Base-by-base conservation (phyloP, 2,888 invertebrate genomes). In the Tetragnatha montana region DNA sequence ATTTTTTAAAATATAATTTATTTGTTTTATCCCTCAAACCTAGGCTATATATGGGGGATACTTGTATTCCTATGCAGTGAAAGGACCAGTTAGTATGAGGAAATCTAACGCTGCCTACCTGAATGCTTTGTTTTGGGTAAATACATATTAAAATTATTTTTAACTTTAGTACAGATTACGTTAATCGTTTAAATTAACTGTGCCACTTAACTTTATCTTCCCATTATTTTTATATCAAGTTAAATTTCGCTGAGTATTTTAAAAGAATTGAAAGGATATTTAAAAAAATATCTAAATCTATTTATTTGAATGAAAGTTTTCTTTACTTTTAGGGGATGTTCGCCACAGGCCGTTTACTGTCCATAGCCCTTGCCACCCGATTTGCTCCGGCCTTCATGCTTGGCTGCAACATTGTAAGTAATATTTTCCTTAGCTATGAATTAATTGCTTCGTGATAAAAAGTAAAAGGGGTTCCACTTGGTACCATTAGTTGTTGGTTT, bases 41-140 rank as follows among this genome's bases (percentile, higher is more conserved):
- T 35, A 94, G 94, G 94, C 94, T 14, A 93, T 93, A 14, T 94
- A 93, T 90, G 94, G 94, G 8, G 94, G 94, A 82, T 94, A 93
- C 91, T 93, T 94, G 70, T 94, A 94, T 92, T 93, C 94, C 0
- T 94, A 94, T 91, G 94, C 94, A 10, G 93, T 93, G 75, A 93
- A 94, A 87, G 93, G 93, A 91, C 93, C 94, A 12, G 92, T 92
- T 0, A 93, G 92, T 21, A 91, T 94, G 74, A 90, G 92, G 73
- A 92, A 92, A 89, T 93, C 93, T 51, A 93, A 94, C 91, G 94
- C 94, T 1, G 94, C 94, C 22, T 93, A 93, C 81, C 91, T 94
- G n/a, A 94, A 94, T 91, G 94, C 94, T 8, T 93, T 93, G 88
- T 94, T 94, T 92, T 94, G 94, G 94, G 94, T 94, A 92, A 35